Evolutionary conservation across 2,113 vertebrate species (phyloP).

Genomic region (Formicarius rufipectus): DNA sequence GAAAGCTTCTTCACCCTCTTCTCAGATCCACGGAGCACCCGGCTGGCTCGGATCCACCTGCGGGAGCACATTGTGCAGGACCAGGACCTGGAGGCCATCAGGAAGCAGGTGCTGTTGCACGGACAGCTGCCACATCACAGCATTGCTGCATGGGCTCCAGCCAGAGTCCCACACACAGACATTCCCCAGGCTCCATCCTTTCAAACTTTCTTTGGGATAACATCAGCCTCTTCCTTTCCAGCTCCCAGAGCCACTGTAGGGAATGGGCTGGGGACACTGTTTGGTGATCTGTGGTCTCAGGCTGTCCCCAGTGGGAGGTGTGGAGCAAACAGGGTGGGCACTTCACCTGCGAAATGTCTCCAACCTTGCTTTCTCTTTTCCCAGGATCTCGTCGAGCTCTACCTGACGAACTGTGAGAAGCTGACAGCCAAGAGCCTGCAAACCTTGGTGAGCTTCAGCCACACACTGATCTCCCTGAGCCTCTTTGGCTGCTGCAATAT

Average conservation of each 20-base stretch:
- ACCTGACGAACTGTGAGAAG: constrained; percentile 92
- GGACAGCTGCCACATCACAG: neutral
- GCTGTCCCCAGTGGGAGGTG: neutral
- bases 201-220: neutral
- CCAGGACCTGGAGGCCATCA: constrained; percentile 92
- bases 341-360: neutral
- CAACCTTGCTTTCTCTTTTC: neutral
- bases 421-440: constrained; percentile 91
- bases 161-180: neutral
- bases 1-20: constrained; percentile 96
- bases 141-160: neutral
- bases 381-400: constrained; percentile 94
- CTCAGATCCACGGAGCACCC: constrained; percentile 91
- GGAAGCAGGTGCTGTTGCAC: constrained; percentile 84
- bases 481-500: constrained; percentile 92
- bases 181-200: neutral
- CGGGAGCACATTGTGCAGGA: constrained; percentile 90
- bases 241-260: neutral
- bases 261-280: neutral
- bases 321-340: neutral
- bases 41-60: constrained; percentile 90
- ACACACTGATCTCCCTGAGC: constrained; percentile 90
- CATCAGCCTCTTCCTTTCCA: neutral
- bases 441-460: constrained; percentile 86
- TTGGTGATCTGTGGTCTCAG: neutral